phyloP scores from a whole-genome alignment of 2,888 invertebrate species.

The Capitulum mitella region DNA sequence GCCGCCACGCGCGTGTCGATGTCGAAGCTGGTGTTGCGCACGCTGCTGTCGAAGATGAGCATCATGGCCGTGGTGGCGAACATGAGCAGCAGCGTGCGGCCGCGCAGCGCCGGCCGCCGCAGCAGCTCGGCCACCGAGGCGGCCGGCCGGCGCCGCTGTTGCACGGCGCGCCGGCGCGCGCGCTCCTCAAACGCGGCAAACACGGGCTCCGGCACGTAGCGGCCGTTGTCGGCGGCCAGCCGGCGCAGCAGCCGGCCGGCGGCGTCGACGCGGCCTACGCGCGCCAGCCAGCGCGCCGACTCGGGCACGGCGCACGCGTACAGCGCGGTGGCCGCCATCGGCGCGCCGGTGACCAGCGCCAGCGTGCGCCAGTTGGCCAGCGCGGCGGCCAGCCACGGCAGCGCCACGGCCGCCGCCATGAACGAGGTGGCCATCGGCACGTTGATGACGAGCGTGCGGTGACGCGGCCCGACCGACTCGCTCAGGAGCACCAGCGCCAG shows the following conservation, averaged over 20 bases:
- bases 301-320: slow-evolving; percentile 27
- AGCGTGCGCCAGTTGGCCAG: slow-evolving; percentile 73
- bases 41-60: slow-evolving; percentile 41
- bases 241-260: slow-evolving; percentile 68
- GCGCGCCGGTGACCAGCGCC: slow-evolving; percentile 69
- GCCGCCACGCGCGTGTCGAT: slow-evolving; percentile 30
- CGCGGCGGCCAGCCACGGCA: slow-evolving; percentile 78
- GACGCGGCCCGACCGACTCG: slow-evolving; percentile 37
- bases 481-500: slow-evolving; percentile 86
- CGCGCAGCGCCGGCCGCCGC: background rate
- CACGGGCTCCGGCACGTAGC: slow-evolving; percentile 62
- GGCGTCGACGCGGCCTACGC: slow-evolving; percentile 72
- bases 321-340: slow-evolving; percentile 48
- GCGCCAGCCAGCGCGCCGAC: slow-evolving; percentile 71
- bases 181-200: slow-evolving; percentile 65
- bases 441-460: background rate
- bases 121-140: background rate
- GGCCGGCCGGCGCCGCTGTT: background rate
- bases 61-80: background rate
- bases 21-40: slow-evolving; percentile 68
- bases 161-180: background rate
- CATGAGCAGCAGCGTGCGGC: background rate
- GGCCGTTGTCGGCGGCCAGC: slow-evolving; percentile 70
- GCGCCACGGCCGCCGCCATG: slow-evolving; percentile 72
- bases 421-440: slow-evolving; percentile 68